Base-by-base conservation (phyloP, 2,797 vertebrate species). In the Galagoides demidoff region DNA sequence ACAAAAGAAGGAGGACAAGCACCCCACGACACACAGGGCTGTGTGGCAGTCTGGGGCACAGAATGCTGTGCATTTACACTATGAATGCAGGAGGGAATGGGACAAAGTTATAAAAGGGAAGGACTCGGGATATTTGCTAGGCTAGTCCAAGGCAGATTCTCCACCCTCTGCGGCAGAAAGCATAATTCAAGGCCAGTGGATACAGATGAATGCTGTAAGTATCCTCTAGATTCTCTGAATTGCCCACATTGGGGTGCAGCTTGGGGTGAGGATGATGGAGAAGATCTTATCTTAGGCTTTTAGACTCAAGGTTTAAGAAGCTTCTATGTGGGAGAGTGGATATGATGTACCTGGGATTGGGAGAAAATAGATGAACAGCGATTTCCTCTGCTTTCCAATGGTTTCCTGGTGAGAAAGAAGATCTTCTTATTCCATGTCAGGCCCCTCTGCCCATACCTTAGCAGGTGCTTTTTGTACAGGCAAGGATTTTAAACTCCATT, bases 161-260 rank as follows among this genome's bases (percentile, higher is more conserved):
- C 27, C 39, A 52, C n/a, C 2, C 7, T 34, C 7, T 12, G 3
- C 25, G 55, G 23, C 19, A 84, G 4, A 1, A 4, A 6, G n/a
- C 1, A 34, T 23, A 45, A 7, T 66, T 76, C 71, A 39, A 77
- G 16, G 34, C 5, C 2, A 3, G 4, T 31, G 9, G n/a, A 29
- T 34, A 39, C 0, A 7, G 57, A 82, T 13, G 19, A 59, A 59
- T 23, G 14, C 2, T 25, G 37, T 29, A n/a, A 61, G 1, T 3
- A 17, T 34, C 57, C 12, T 39, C 29, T 52, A 81, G 49, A 34
- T 25, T 76, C 19, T 31, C 39, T 59, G 73, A 39, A 45, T 9
- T 34, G 23, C 5, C 12, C 7, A 27, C 3, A 8, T 0, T 23
- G 37, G 31, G 17, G 10, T 2, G 5, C 25, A 39, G 3, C 7